phyloP scores from a whole-genome alignment of 1,140 invertebrate genomes.

The Littorina saxatilis region DNA sequence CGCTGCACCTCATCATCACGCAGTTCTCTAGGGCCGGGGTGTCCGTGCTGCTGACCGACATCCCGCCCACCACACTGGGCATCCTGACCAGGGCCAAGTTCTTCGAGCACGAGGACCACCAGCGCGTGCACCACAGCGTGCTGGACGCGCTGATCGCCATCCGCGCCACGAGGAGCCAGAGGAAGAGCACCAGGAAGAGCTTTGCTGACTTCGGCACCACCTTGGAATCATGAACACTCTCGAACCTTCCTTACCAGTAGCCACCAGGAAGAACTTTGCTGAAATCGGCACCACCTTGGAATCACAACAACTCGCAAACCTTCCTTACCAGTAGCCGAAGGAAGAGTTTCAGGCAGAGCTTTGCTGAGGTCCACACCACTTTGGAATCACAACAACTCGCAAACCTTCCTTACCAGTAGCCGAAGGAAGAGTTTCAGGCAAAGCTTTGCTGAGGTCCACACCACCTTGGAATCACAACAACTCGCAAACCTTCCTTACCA shows the following conservation, averaged over 20 bases:
- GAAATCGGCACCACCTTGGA: neutral
- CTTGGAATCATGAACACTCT: too few species aligned
- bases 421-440: too few species aligned
- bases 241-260: too few species aligned
- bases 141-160: neutral
- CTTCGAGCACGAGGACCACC: slow-evolving; percentile 36
- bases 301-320: neutral
- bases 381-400: too few species aligned
- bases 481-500: too few species aligned
- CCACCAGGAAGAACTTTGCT: too few species aligned
- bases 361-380: neutral
- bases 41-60: slow-evolving; percentile 45
- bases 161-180: neutral
- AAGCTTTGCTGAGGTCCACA: too few species aligned
- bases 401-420: too few species aligned
- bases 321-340: neutral
- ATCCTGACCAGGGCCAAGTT: slow-evolving; percentile 44
- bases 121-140: slow-evolving; percentile 9
- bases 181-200: neutral
- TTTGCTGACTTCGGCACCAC: neutral
- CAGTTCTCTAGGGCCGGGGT: slow-evolving; percentile 50
- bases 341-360: neutral
- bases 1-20: slow-evolving; percentile 55
- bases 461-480: too few species aligned
- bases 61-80: slow-evolving; percentile 41